Evolutionary conservation across 2,113 vertebrate genomes (phyloP), one percentile per base, ranked within the genome.

Genomic region (Gnathonemus echidnorhynchus): DNA sequence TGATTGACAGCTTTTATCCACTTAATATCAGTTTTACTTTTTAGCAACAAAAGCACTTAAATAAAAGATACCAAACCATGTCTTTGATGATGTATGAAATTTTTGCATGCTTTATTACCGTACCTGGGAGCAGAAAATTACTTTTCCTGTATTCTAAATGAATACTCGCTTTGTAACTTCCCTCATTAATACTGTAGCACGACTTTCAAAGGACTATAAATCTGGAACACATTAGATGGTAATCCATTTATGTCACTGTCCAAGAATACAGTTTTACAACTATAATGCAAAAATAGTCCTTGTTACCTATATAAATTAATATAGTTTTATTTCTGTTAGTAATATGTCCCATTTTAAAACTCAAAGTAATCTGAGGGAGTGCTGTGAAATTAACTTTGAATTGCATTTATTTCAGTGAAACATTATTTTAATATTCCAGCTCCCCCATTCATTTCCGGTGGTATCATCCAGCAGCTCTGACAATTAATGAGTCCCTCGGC

Each of bases 361-460:
- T 88, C 56, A 70, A 31, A n/a, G 19, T 58, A 39, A n/a, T 70
- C 10, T 45, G 58, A n/a, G 45, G 35, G 10, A 70, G 31, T 31
- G 17, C 86, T 50, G 27, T 56, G 87, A 88, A 89, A 74, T 50
- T 48, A 89, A 77, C 49, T 52, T 56, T 89, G 74, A 83, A 89
- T 80, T 49, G 70, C 46, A 80, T 53, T 89, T 80, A 27, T 80
- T 80, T 35, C 39, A 48, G n/a, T 70, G 27, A 35, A 53, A 80
- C 70, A 21, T 89, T 89, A 21, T 21, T 88, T 88, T 48, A 39
- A 31, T 27, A 27, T 31, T 48, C n/a, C n/a, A 88, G 56, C 58
- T 62, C n/a, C 31, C 77, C 13, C 87, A 39, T 46, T 48, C 62
- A 48, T 46, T 88, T 74, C 45, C 53, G 4, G 42, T 66, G 56